Evolutionary conservation across 2,888 invertebrate species (phyloP).

Genomic region (Oscheius sp.): DNA sequence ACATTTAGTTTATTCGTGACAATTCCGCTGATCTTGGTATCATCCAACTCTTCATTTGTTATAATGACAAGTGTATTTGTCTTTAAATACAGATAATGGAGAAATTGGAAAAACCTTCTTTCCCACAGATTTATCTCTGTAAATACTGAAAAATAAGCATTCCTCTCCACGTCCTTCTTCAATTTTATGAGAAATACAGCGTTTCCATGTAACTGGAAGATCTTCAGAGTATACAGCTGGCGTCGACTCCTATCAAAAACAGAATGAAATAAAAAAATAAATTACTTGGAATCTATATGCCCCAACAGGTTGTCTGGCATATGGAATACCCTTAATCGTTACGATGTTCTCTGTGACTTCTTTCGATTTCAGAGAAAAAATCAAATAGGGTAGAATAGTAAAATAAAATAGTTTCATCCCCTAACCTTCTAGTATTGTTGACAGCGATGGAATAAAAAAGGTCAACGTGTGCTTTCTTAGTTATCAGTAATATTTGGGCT

Average conservation of each 20-base stretch:
- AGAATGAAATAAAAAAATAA: background rate
- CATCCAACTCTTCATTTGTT: constrained; percentile 31
- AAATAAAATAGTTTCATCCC: background rate
- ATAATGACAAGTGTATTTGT: constrained; percentile 16
- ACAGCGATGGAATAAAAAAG: no score
- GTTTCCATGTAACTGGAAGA: constrained; percentile 5
- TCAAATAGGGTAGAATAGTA: background rate
- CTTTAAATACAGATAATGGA: no score
- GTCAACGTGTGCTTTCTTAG: no score
- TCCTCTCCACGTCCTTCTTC: constrained; percentile 24
- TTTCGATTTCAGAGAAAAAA: constrained; percentile 1
- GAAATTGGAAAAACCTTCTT: constrained; percentile 28
- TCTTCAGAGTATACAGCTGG: background rate
- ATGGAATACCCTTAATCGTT: constrained; percentile 16
- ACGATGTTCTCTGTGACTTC: constrained; percentile 13
- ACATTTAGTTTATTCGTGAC: constrained; percentile 24
- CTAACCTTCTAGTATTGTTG: no score
- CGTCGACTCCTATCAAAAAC: constrained; percentile 3
- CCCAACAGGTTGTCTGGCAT: constrained; percentile 22
- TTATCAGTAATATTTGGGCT: no score
- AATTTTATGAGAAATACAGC: background rate
- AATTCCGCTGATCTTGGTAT: background rate
- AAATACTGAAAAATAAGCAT: constrained; percentile 31
- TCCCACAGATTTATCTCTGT: constrained; percentile 3
- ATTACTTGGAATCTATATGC: constrained; percentile 14